Conservation (phyloP, 1,140 invertebrate species). For the Tenebrio molitor region DNA sequence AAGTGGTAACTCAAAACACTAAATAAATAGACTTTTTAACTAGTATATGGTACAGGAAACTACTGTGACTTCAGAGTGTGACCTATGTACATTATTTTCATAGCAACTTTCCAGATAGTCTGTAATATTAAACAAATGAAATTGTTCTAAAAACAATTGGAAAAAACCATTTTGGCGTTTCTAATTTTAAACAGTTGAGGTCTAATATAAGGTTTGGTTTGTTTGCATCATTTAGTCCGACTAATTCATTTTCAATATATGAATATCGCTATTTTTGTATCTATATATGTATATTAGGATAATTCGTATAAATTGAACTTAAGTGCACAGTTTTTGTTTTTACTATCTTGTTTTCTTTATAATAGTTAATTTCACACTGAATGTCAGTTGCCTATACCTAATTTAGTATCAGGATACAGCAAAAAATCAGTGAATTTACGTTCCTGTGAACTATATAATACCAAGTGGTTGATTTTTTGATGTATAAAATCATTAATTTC, state of each 20-base stretch:
- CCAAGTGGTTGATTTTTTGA: constrained; percentile 18
- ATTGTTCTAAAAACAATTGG: no score
- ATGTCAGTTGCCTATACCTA: constrained; percentile 10
- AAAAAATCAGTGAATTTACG: constrained; percentile 1
- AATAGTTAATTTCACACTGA: constrained; percentile 19
- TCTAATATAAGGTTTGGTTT: constrained; percentile 9
- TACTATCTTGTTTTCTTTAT: background rate
- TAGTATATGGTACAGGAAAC: constrained; percentile 20
- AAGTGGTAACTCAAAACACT: background rate
- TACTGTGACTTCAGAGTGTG: constrained; percentile 26
- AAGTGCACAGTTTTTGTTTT: constrained; percentile 3
- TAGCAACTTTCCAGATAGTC: background rate
- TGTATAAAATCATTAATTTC: background rate
- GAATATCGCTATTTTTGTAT: constrained; percentile 33
- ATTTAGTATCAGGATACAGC: background rate
- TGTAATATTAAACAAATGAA: no score
- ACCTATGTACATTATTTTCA: constrained; percentile 11
- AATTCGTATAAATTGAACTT: background rate
- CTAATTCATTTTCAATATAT: constrained; percentile 3
- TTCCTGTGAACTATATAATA: background rate
- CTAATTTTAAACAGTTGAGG: background rate
- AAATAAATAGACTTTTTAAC: background rate
- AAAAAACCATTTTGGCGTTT: constrained; percentile 1
- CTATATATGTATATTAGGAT: constrained; percentile 5
- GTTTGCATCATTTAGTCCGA: background rate